Evolutionary conservation across 1,140 invertebrate genomes (phyloP), one percentile per base, ranked within the genome.

Genomic region (Orussus abietinus): DNA sequence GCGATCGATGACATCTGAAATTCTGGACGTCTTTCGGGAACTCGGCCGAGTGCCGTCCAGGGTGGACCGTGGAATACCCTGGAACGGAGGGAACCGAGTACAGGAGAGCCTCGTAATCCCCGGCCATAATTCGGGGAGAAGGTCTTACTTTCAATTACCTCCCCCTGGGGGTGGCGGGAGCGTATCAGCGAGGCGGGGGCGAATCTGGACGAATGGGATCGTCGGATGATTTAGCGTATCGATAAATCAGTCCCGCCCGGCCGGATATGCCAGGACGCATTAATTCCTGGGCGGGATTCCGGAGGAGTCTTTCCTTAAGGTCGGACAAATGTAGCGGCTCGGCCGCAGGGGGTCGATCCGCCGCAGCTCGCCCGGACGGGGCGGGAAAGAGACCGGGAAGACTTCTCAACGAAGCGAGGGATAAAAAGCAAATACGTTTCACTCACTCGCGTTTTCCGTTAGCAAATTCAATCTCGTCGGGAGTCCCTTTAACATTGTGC

Each of bases 391-490:
- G n/a, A n/a, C n/a, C n/a, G 49, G 51, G 49, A 50, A 52, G 50
- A 62, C 49, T 62, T 55, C 64, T 67, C 58, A 66, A 66, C 64
- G 58, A 56, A 66, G 60, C 57, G 53, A 62, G 62, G 59, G 56
- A 66, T 67, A 67, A 70, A 68, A 70, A 69, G 67, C 66, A 69
- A 70, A 69, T 69, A 69, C 62, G 59, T 69, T 69, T 69, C 66
- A 65, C 61, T 68, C 62, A 62, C 62, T 65, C 66, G 66, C 64
- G 62, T 65, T 68, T 68, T 66, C 63, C 58, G 66, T 66, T 64
- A 62, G 66, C 62, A 70, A 70, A 70, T 69, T 69, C 66, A 70
- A 69, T 70, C 66, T 69, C 62, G 66, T 65, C 62, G 57, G 62
- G 59, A 66, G 56, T 67, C 62, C 58, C 63, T 62, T 67, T 68